Conservation (phyloP, 2,888 invertebrate genomes). For the Glyphotaelius pellucidus region DNA sequence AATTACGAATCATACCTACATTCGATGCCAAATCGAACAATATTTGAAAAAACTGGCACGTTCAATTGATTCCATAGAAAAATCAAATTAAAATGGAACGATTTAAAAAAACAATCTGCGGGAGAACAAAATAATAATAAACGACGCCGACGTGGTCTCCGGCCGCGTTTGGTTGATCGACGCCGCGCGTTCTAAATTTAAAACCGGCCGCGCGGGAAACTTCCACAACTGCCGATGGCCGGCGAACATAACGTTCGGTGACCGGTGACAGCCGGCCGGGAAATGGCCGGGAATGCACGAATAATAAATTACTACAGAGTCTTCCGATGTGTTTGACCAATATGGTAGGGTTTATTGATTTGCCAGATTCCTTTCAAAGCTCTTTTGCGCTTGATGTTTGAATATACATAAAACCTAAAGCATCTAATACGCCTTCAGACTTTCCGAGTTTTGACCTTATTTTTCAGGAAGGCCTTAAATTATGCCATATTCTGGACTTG, state of each 20-base stretch:
- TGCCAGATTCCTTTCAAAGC: not conserved
- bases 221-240: not conserved
- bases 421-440: not conserved
- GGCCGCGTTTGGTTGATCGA: not conserved
- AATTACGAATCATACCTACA: not conserved
- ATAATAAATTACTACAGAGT: not conserved
- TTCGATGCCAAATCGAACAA: not conserved
- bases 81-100: not conserved
- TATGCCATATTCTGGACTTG: not conserved
- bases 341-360: not conserved
- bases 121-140: not conserved
- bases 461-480: not conserved
- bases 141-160: not conserved
- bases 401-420: not conserved
- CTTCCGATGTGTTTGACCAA: not conserved
- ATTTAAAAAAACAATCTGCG: not conserved
- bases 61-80: not conserved
- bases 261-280: not conserved
- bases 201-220: not conserved
- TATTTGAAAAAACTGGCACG: not conserved
- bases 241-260: not conserved
- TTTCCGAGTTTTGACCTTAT: not conserved
- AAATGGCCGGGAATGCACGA: not conserved
- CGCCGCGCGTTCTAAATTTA: slow-evolving; percentile 2
- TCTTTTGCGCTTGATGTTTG: not conserved